Conservation (phyloP, 2,113 vertebrate species). For the Isichthys henryi region DNA sequence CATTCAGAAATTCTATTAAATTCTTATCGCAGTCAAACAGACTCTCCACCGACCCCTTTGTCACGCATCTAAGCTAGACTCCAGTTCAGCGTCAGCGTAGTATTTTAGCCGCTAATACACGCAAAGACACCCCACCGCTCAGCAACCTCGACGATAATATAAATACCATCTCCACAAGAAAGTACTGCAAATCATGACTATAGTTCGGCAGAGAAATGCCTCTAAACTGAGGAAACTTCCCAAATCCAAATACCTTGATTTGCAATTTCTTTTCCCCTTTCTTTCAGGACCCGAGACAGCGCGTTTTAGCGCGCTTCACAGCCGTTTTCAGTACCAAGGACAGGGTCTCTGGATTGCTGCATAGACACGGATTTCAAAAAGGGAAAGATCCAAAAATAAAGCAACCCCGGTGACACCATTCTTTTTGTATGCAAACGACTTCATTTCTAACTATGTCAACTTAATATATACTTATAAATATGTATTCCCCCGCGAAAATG, state of each 20-base stretch:
- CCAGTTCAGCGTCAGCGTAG: neutral
- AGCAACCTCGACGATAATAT: conserved; percentile 10
- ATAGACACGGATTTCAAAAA: neutral
- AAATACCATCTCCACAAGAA: conserved; percentile 58
- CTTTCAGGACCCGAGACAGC: conserved; percentile 45
- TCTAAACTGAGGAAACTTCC: neutral
- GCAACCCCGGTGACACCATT: neutral
- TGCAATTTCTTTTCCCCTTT: neutral
- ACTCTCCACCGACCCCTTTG: neutral
- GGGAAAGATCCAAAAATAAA: neutral
- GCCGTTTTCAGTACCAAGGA: conserved; percentile 46
- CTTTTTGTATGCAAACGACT: neutral
- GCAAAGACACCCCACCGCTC: neutral
- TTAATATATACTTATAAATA: neutral
- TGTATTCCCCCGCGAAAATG: neutral
- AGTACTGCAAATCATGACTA: conserved; percentile 46
- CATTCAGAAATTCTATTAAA: conserved; percentile 66
- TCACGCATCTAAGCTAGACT: neutral
- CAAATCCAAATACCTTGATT: neutral
- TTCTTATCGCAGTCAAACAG: neutral
- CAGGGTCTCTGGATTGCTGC: conserved; percentile 26
- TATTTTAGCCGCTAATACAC: neutral
- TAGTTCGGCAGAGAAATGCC: neutral
- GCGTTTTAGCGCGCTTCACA: neutral
- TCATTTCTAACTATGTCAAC: neutral